These are phyloP conservation scores for Hyphantria cunea DNA, from an alignment of 1,140 invertebrate genomes.

Conservation along the genomic window DNA sequence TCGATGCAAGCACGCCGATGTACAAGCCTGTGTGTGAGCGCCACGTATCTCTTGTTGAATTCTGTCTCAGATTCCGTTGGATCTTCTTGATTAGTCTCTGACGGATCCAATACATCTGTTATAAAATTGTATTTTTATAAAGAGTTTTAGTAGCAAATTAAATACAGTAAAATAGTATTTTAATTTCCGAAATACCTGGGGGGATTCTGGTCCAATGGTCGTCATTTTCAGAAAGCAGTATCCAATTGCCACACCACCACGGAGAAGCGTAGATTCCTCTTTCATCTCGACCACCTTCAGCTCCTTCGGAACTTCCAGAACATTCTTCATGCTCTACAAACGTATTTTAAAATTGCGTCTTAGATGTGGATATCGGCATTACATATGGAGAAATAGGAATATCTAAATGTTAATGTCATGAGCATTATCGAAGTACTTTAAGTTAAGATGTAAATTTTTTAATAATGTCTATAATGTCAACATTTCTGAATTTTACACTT, in stretches of 20 bases:
- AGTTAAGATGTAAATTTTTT: too few species aligned
- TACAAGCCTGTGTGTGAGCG: slow-evolving; percentile 93
- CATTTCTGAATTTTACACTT: slow-evolving; percentile 15
- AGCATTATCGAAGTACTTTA: slow-evolving; percentile 2
- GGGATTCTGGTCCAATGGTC: slow-evolving; percentile 70
- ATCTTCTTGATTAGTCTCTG: slow-evolving; percentile 75
- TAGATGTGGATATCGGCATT: too few species aligned
- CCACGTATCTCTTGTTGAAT: slow-evolving; percentile 93
- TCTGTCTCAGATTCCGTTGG: slow-evolving; percentile 94
- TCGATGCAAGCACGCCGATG: slow-evolving; percentile 95
- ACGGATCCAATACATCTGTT: slow-evolving; percentile 52
- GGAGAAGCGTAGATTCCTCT: slow-evolving; percentile 72
- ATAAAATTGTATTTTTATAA: too few species aligned
- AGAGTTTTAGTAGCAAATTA: too few species aligned
- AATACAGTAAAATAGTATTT: too few species aligned
- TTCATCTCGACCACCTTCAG: slow-evolving; percentile 60
- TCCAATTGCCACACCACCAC: slow-evolving; percentile 79
- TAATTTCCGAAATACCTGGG: slow-evolving; percentile 52
- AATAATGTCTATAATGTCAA: too few species aligned
- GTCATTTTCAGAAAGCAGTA: slow-evolving; percentile 65
- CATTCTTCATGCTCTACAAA: slow-evolving; percentile 67
- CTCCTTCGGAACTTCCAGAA: slow-evolving; percentile 71
- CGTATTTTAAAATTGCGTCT: too few species aligned
- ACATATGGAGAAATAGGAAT: too few species aligned
- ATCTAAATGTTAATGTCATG: too few species aligned